A percentile compares a stretch with the other conserved stretches of the same genome.
Conservation (phyloP, 2,797 vertebrate genomes). For the Dendrocincla tyrannina region DNA sequence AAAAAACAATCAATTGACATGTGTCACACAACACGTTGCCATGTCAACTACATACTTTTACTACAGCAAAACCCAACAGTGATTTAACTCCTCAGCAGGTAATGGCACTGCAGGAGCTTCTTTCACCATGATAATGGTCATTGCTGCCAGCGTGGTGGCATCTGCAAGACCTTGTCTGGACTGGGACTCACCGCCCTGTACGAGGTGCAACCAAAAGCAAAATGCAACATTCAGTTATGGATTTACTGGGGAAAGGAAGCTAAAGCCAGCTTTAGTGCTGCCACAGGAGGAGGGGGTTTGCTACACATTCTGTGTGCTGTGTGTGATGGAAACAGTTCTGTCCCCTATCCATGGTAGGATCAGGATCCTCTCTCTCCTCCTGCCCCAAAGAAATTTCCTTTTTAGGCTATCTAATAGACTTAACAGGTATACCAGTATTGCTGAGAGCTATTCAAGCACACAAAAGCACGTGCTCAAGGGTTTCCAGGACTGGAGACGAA, state of each 20-base stretch:
- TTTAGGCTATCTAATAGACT: neutral
- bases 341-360: fast-evolving
- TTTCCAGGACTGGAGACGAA: neutral
- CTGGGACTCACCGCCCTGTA: neutral
- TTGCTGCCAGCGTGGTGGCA: neutral
- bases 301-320: neutral
- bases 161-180: neutral
- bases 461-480: neutral
- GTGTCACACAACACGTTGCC: neutral
- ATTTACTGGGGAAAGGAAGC: neutral
- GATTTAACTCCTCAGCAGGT: neutral
- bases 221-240: neutral
- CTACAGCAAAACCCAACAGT: neutral
- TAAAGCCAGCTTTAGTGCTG: neutral
- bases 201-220: neutral
- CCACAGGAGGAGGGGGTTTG: neutral
- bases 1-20: neutral
- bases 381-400: neutral
- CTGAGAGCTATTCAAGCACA: neutral
- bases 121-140: neutral
- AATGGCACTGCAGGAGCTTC: neutral
- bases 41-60: neutral
- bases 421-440: neutral
- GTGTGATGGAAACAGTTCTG: neutral
- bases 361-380: neutral